phyloP scores from a whole-genome alignment of 2,113 vertebrate genomes.

The Microcebus lehilahytsara region DNA sequence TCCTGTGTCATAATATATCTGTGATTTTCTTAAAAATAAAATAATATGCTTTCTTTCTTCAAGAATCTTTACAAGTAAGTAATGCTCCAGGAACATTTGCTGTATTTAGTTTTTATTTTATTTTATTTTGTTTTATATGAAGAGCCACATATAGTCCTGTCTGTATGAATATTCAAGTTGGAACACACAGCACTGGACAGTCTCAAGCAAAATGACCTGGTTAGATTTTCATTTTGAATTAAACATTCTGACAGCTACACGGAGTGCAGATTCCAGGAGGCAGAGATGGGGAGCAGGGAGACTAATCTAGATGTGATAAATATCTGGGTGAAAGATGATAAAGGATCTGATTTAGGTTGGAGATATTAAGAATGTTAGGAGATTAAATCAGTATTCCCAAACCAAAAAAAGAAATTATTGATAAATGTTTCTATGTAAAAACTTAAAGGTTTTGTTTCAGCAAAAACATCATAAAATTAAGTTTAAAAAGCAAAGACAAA shows the following conservation, averaged over 20 bases:
- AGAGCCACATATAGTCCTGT: neutral
- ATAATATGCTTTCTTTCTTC: neutral
- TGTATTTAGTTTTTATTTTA: neutral
- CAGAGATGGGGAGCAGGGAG: neutral
- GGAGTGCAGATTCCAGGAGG: neutral
- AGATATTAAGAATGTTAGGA: neutral
- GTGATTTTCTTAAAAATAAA: conserved; percentile 27
- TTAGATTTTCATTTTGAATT: neutral
- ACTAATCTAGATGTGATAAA: neutral
- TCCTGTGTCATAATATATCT: neutral
- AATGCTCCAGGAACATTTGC: neutral
- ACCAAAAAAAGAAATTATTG: neutral
- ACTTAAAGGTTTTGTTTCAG: neutral
- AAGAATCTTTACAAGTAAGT: neutral
- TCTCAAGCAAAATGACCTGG: neutral
- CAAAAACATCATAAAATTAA: neutral
- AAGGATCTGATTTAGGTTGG: neutral
- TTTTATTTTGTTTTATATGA: neutral
- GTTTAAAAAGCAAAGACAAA: neutral
- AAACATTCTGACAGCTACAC: neutral
- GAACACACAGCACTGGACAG: neutral
- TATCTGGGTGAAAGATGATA: neutral
- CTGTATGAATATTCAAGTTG: neutral
- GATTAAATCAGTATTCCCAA: neutral
- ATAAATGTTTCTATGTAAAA: neutral